These are phyloP conservation scores for Callaeas wilsoni DNA, from an alignment of 2,113 vertebrate species.

Conservation along the genomic window DNA sequence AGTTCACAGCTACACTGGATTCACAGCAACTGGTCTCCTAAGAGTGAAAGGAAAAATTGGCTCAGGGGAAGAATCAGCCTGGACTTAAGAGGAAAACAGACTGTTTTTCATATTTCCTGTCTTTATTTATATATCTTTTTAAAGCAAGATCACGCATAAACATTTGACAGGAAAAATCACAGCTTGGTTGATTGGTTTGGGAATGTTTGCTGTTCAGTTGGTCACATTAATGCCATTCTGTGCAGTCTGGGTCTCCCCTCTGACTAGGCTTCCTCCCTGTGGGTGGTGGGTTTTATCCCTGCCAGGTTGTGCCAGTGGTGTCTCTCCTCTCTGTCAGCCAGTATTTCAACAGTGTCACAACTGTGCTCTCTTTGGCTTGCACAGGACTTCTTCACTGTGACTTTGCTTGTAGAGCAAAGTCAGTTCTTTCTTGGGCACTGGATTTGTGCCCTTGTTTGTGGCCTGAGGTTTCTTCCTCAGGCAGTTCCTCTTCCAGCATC, in stretches of 20 bases:
- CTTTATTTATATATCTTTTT: neutral
- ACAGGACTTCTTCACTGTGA: neutral
- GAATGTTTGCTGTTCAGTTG: neutral
- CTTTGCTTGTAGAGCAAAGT: neutral
- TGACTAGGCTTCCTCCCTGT: neutral
- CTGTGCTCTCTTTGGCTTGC: neutral
- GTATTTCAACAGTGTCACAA: neutral
- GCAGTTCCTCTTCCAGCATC: neutral
- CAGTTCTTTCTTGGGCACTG: neutral
- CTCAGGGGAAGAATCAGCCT: neutral
- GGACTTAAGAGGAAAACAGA: neutral
- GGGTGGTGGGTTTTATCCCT: neutral
- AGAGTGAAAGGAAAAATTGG: neutral
- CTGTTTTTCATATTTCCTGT: neutral
- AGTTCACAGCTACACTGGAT: neutral
- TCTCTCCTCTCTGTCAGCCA: neutral
- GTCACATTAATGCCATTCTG: neutral
- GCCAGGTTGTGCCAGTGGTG: neutral
- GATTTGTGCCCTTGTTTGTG: neutral
- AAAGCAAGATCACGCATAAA: neutral
- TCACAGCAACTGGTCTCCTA: neutral
- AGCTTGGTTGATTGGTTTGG: neutral
- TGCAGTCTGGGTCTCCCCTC: neutral
- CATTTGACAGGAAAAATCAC: conserved; percentile 12
- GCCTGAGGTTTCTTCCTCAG: neutral